Base-by-base conservation (phyloP, 1,140 invertebrate species). In the Ceratosolen solmsi region DNA sequence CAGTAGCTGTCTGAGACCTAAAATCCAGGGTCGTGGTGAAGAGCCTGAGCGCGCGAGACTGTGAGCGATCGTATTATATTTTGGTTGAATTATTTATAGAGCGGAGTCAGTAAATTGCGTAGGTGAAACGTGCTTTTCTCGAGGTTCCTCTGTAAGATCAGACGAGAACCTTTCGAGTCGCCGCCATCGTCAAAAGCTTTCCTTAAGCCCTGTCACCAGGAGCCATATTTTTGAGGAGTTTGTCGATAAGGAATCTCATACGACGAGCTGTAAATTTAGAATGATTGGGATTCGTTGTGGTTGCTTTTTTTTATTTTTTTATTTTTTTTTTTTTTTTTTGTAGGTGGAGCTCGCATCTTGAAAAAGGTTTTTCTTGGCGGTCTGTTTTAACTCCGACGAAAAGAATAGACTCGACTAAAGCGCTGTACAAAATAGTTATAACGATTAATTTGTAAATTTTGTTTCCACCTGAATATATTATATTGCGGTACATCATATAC, bases 81-180 rank as follows among this genome's bases (percentile, higher is more conserved):
- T 86, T 85, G 78, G 83, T 86, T 87, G 87, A 88, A 88, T 88
- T 88, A 88, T 88, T 88, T 88, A 88, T 87, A 85, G 86, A 87
- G 74, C 56, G 0, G 22, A 36, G 63, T 72, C 46, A 54, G 58
- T 75, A 70, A 75, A 77, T 72, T 51, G 60, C 72, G 60, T 73
- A 78, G 73, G 60, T 72, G 33, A 77, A 73, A 80, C 79, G 78
- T 83, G 82, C 78, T 63, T 83, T 75, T 60, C 51, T 60, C 25
- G 63, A 83, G 82, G 41, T 25, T n/a, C 63, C 63, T 36, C 36
- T n/a, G 20, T 68, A 68, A 46, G 72, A 74, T 51, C 72, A 56
- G 72, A 58, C n/a, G 70, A 51, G 46, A 72, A 27, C 41, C 46
- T 72, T 72, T 51, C 70, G 70, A 49, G 36, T 30, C 0, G 72